Conservation (phyloP, 1,140 invertebrate species). For the Frieseomelitta varia region DNA sequence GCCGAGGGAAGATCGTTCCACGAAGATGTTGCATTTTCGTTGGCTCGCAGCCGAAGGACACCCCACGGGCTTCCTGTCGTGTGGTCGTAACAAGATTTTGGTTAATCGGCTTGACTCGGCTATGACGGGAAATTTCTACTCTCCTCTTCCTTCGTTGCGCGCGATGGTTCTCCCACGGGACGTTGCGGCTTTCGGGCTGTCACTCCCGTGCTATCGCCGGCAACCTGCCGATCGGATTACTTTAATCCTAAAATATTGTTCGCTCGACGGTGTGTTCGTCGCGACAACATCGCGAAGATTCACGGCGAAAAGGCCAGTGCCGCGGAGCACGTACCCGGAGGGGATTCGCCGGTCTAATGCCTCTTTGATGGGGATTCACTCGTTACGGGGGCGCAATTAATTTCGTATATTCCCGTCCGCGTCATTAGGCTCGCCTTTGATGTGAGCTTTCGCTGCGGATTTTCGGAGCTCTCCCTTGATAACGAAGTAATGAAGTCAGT, state of each 20-base stretch:
- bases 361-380: neutral
- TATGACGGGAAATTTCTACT: slow-evolving; percentile 26
- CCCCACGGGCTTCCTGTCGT: slow-evolving; percentile 35
- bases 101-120: slow-evolving; percentile 68
- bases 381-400: neutral
- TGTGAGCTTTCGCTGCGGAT: neutral
- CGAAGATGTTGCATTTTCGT: neutral
- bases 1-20: neutral
- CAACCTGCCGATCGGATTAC: slow-evolving; percentile 63
- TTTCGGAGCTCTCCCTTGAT: neutral
- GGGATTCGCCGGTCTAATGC: too few species aligned
- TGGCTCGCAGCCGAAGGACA: neutral
- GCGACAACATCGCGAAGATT: slow-evolving; percentile 10
- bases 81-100: slow-evolving; percentile 66
- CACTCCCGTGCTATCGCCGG: slow-evolving; percentile 24
- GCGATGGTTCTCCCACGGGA: slow-evolving; percentile 30
- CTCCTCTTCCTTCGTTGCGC: slow-evolving; percentile 2
- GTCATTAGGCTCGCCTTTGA: neutral
- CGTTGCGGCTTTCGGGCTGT: slow-evolving; percentile 4
- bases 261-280: neutral
- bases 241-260: slow-evolving; percentile 67
- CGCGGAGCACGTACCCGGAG: neutral
- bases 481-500: neutral
- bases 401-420: neutral
- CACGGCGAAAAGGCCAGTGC: too few species aligned